phyloP scores from a whole-genome alignment of 2,888 invertebrate genomes.

The Congeria kusceri region DNA sequence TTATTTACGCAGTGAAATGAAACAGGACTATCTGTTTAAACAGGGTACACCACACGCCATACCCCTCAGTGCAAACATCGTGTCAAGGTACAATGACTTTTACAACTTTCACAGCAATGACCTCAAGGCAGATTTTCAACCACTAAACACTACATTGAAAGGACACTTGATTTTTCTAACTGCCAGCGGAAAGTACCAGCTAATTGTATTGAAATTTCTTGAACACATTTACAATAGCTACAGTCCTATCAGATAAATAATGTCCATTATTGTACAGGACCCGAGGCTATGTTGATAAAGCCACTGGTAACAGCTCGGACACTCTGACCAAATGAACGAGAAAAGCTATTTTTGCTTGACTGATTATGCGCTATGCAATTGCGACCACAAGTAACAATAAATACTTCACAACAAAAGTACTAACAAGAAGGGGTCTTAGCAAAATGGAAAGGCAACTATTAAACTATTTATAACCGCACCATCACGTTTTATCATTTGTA shows the following conservation, averaged over 20 bases:
- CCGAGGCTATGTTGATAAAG: constrained; percentile 19
- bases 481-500: too few species aligned
- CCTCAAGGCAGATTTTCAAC: constrained; percentile 39
- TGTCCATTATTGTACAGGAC: constrained; percentile 43
- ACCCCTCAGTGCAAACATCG: constrained; percentile 35
- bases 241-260: constrained; percentile 49
- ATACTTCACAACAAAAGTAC: not conserved
- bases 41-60: constrained; percentile 35
- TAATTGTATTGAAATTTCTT: constrained; percentile 50
- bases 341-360: not conserved
- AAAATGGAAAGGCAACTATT: too few species aligned
- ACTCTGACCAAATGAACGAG: constrained; percentile 1
- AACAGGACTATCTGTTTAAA: constrained; percentile 27
- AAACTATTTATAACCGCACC: too few species aligned
- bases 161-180: constrained; percentile 28
- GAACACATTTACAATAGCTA: constrained; percentile 29
- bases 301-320: not conserved
- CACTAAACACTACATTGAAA: constrained; percentile 19
- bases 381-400: not conserved
- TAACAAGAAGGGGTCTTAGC: not conserved
- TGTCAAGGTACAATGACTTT: constrained; percentile 14
- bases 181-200: constrained; percentile 42
- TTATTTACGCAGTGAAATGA: constrained; percentile 46
- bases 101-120: constrained; percentile 37
- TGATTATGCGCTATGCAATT: not conserved